A percentile compares a stretch with the other conserved stretches of the same genome.
Conservation (phyloP, 1,140 invertebrate genomes). For the Diorhabda elongata region DNA sequence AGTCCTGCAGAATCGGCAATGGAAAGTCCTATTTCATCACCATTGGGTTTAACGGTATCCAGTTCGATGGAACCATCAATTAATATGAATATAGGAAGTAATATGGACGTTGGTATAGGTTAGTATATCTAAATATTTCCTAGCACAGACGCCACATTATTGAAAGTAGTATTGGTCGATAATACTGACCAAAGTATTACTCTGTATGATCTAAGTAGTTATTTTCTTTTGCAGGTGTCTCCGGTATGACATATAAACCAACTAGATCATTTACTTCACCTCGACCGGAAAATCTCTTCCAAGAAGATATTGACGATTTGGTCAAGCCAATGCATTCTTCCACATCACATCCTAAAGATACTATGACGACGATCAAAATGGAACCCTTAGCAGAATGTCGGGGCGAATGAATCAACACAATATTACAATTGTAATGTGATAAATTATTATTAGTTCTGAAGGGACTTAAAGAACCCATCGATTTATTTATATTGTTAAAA, state of each 20-base stretch:
- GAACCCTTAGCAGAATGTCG: slow-evolving; percentile 53
- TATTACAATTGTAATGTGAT: slow-evolving; percentile 44
- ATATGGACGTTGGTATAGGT: slow-evolving; percentile 47
- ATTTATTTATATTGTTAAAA: slow-evolving; percentile 20
- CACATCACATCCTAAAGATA: slow-evolving; percentile 36
- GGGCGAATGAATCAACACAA: slow-evolving; percentile 43
- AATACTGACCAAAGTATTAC: too few species aligned
- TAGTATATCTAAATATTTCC: background rate
- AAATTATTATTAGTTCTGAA: slow-evolving; percentile 42
- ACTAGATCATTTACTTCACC: slow-evolving; percentile 56
- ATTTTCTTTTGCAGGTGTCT: slow-evolving; percentile 46
- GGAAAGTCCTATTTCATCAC: slow-evolving; percentile 53
- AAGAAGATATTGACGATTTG: slow-evolving; percentile 59
- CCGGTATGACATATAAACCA: slow-evolving; percentile 65
- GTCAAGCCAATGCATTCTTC: slow-evolving; percentile 51
- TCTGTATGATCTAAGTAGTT: too few species aligned
- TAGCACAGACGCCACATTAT: too few species aligned
- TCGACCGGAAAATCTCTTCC: slow-evolving; percentile 57
- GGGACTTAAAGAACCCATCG: slow-evolving; percentile 15
- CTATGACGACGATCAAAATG: slow-evolving; percentile 49
- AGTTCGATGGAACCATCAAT: slow-evolving; percentile 43
- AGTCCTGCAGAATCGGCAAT: slow-evolving; percentile 44
- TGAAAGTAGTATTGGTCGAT: too few species aligned
- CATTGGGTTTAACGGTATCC: slow-evolving; percentile 46
- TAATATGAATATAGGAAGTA: slow-evolving; percentile 45